Evolutionary conservation across 1,140 invertebrate genomes (phyloP).

Genomic region (Drosophila kanapiae): DNA sequence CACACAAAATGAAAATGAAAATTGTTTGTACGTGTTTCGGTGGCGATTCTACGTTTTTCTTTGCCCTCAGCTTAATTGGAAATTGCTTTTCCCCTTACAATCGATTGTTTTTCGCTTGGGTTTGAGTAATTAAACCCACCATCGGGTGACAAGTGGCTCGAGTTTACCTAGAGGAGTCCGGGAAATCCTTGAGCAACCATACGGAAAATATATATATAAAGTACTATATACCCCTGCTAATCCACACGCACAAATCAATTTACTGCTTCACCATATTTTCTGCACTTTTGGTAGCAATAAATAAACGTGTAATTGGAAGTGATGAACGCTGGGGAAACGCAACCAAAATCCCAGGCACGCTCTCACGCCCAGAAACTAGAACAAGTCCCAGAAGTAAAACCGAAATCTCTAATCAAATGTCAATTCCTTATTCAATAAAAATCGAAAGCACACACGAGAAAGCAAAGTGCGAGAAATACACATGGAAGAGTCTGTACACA

Average conservation of each 20-base stretch:
- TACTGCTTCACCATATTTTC: conserved; percentile 25
- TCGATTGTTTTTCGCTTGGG: conserved; percentile 50
- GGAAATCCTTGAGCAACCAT: not conserved
- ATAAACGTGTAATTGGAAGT: conserved; percentile 80
- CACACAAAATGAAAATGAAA: conserved; percentile 34
- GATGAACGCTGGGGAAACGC: conserved; percentile 63
- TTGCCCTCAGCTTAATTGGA: conserved; percentile 63
- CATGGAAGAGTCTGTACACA: not conserved
- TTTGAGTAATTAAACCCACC: conserved; percentile 77
- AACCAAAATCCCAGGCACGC: conserved; percentile 36
- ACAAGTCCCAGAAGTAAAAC: conserved; percentile 34
- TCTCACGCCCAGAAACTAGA: conserved; percentile 31
- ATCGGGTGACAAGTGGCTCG: conserved; percentile 38
- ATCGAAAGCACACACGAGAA: conserved; percentile 56
- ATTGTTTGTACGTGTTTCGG: conserved; percentile 71
- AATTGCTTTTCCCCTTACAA: conserved; percentile 47
- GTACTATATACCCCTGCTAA: conserved; percentile 26
- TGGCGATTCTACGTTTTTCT: conserved; percentile 33
- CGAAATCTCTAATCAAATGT: conserved; percentile 81
- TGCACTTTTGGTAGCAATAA: conserved; percentile 67
- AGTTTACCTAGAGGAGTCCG: too few relatives aligned
- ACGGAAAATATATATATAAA: not conserved
- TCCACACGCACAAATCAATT: conserved; percentile 76
- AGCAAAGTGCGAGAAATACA: conserved; percentile 33
- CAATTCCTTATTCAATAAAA: conserved; percentile 79